Percentiles rank a stretch among this genome's conserved stretches.
Evolutionary conservation across 2,113 vertebrate genomes (phyloP).

Genomic region (Gymnocephalus cernua): DNA sequence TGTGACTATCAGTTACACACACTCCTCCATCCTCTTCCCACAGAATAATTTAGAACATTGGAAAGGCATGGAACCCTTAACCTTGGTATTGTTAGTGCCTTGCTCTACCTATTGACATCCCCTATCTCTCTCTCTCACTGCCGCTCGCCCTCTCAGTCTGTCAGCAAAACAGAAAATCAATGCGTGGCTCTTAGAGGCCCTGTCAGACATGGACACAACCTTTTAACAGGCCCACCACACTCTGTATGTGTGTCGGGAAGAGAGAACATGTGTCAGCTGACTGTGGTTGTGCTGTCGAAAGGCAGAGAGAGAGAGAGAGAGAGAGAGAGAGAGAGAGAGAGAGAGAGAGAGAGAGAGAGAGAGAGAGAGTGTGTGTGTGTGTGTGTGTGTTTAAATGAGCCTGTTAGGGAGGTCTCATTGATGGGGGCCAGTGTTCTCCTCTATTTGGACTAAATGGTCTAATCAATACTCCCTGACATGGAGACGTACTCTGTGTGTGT

Average conservation of each 20-base stretch:
- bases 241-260: slow-evolving; percentile 34
- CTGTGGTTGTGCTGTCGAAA: slow-evolving; percentile 28
- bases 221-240: slow-evolving; percentile 71
- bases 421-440: slow-evolving; percentile 63
- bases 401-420: slow-evolving; percentile 72
- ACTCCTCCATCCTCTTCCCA: neutral
- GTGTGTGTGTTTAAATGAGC: slow-evolving; percentile 60
- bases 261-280: slow-evolving; percentile 19
- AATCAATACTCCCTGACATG: slow-evolving; percentile 78
- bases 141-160: slow-evolving; percentile 9
- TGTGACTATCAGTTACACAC: slow-evolving; percentile 46
- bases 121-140: neutral
- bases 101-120: slow-evolving; percentile 40
- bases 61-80: slow-evolving; percentile 27
- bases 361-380: slow-evolving; percentile 8
- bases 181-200: slow-evolving; percentile 67
- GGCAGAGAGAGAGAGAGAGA: slow-evolving; percentile 20
- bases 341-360: neutral
- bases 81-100: slow-evolving; percentile 33
- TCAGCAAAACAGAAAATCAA: slow-evolving; percentile 61
- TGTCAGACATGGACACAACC: slow-evolving; percentile 75
- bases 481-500: slow-evolving; percentile 37
- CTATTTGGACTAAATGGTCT: slow-evolving; percentile 75
- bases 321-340: slow-evolving; percentile 13
- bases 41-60: neutral